Evolutionary conservation across 2,797 vertebrate species (phyloP), one percentile per base, ranked within the genome.

Genomic region (Rhabdomys pumilio): DNA sequence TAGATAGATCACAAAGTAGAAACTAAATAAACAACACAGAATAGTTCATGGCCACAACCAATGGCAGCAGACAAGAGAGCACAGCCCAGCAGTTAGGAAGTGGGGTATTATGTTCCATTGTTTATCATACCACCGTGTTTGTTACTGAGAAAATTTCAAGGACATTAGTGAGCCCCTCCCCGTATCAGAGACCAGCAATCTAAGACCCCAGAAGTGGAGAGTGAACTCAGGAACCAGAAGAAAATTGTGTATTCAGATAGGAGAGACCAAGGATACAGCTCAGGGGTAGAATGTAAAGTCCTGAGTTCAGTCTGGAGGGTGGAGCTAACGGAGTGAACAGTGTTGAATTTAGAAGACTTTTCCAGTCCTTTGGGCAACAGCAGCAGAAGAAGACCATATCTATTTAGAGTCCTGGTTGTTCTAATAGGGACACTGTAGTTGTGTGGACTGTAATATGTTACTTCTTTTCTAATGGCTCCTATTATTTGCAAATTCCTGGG

Each of bases 401-500:
- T 89, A 14, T 47, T 22, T 19, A 80, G 12, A 92, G 38, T 89
- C 8, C 14, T 59, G 12, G 0, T 31, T 75, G 34, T 11, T 83
- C 20, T 53, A 85, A 55, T 67, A 82, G 19, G 76, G 38, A 72
- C 20, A 87, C 1, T 57, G 2, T 15, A 75, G 31, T 72, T 34
- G 67, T 6, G 4, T 59, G 55, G 47, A 15, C 31, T 22, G 38
- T 12, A 81, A 12, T 17, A 15, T 44, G 22, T 63, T 65, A n/a
- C 41, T 81, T 83, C 44, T 90, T 73, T 75, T 82, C 75, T 53
- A 89, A 22, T 15, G 26, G 65, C 53, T 61, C 13, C 50, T 81
- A 29, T 47, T 69, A 50, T 92, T 88, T 85, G 38, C 38, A 89
- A 91, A 73, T 94, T 65, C 47, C 59, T 50, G 34, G 65, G 53